Conservation (phyloP, 2,888 invertebrate genomes). For the Polyommatus icarus region DNA sequence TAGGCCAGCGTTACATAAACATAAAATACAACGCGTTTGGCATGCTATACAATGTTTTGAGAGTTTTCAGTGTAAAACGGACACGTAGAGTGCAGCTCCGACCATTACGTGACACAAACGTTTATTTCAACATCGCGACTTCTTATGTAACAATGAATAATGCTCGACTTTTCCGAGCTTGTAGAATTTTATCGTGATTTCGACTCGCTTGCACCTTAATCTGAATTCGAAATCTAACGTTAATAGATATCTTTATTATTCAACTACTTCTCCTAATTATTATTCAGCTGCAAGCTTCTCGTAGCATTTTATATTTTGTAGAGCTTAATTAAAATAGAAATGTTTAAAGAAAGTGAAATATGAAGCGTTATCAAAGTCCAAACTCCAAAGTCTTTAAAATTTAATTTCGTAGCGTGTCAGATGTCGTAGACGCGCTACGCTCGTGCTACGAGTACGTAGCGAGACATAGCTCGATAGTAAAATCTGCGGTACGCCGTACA, state of each 20-base stretch:
- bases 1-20: neutral
- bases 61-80: neutral
- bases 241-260: neutral
- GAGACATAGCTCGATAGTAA: neutral
- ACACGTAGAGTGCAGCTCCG: conserved; percentile 3
- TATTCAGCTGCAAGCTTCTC: neutral
- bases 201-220: neutral
- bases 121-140: conserved; percentile 19
- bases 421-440: conserved; percentile 15
- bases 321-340: neutral
- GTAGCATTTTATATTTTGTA: neutral
- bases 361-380: neutral
- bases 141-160: conserved; percentile 17
- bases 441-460: neutral
- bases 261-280: neutral
- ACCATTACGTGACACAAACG: conserved; percentile 9
- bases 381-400: neutral
- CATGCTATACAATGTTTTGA: neutral
- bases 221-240: neutral
- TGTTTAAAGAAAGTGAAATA: neutral
- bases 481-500: too few species aligned
- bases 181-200: neutral
- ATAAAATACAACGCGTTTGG: conserved; percentile 3
- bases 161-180: neutral
- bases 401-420: neutral